Evolutionary conservation across 2,113 vertebrate genomes (phyloP), one percentile per base, ranked within the genome.

Genomic region (Hyla sarda): DNA sequence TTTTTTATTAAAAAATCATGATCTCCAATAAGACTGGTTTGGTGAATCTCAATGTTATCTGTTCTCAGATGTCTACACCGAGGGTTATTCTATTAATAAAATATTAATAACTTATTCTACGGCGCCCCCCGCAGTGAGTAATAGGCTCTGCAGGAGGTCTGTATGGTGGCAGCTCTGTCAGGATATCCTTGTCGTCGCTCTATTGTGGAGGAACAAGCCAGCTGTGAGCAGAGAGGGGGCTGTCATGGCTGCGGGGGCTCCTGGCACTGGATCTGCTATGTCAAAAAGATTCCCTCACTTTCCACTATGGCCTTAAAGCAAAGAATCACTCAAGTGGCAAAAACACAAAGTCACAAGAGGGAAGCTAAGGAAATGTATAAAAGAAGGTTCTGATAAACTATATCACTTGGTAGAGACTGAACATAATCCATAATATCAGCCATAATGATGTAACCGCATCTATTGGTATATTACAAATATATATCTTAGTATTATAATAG

Each of bases 241-340:
- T 71, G 67, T 23, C 17, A 37, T 37, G 21, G 67, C 67, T 71
- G 8, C 67, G 9, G 34, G 67, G 67, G 67, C 67, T 71, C 67
- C 12, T 71, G 72, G 72, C 37, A 45, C 0, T 0, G 41, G 14
- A 74, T 47, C 41, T 28, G 12, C 37, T n/a, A 0, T 45, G 37
- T 74, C 41, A 74, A 74, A 74, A 74, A 48, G 47, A 25, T 74
- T 48, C 13, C 48, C 41, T 71, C 19, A 73, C 41, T 74, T 74
- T 45, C 25, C 37, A 28, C 72, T 16, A 48, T 48, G 41, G 45
- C 72, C 72, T 74, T 25, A 48, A 41, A 74, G 72, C 23, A 28
- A 28, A 74, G 41, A 47, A 74, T 47, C 72, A 48, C 37, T 47
- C 41, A 74, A 45, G 21, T 74, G 72, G 41, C 72, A 37, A 21